Percentiles rank a stretch among this genome's conserved stretches.
These are phyloP conservation scores for Jordanella pulchra DNA, from an alignment of 2,797 vertebrate species.

Conservation along the genomic window DNA sequence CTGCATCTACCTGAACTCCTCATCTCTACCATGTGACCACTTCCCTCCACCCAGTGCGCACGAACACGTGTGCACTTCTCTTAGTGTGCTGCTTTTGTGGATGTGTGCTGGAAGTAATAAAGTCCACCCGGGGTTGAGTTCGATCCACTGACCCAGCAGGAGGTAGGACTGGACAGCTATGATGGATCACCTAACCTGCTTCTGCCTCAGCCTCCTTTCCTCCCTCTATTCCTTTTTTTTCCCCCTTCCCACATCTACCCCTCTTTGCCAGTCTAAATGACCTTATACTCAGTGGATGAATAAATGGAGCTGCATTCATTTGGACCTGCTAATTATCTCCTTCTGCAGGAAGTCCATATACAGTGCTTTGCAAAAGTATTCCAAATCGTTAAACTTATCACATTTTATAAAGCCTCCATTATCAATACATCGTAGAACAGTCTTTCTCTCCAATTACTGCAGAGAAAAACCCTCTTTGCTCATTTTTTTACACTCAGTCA, in stretches of 20 bases:
- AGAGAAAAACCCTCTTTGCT: not conserved
- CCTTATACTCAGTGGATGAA: slow-evolving; percentile 67
- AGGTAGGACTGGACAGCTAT: slow-evolving; percentile 88
- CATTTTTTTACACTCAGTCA: not conserved
- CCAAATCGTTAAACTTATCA: not conserved
- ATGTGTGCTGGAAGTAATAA: slow-evolving; percentile 90
- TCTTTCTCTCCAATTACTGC: not conserved
- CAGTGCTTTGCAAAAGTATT: slow-evolving; percentile 32
- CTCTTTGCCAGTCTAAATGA: slow-evolving; percentile 75
- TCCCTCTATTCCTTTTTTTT: slow-evolving; percentile 44
- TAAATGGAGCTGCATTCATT: slow-evolving; percentile 68
- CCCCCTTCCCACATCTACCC: slow-evolving; percentile 47
- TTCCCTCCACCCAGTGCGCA: slow-evolving; percentile 62
- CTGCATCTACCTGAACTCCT: slow-evolving; percentile 63
- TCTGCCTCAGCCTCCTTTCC: slow-evolving; percentile 72
- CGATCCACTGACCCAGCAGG: slow-evolving; percentile 91
- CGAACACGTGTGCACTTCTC: slow-evolving; percentile 27
- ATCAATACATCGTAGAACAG: not conserved
- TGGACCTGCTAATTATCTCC: slow-evolving; percentile 67
- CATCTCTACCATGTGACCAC: slow-evolving; percentile 77
- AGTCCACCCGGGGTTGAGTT: slow-evolving; percentile 88
- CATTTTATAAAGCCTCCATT: not conserved
- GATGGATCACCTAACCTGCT: slow-evolving; percentile 89
- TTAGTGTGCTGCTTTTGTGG: slow-evolving; percentile 30
- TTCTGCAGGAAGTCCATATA: slow-evolving; percentile 59